Conservation (phyloP, 1,140 invertebrate genomes). For the Mactra quadrangularis region DNA sequence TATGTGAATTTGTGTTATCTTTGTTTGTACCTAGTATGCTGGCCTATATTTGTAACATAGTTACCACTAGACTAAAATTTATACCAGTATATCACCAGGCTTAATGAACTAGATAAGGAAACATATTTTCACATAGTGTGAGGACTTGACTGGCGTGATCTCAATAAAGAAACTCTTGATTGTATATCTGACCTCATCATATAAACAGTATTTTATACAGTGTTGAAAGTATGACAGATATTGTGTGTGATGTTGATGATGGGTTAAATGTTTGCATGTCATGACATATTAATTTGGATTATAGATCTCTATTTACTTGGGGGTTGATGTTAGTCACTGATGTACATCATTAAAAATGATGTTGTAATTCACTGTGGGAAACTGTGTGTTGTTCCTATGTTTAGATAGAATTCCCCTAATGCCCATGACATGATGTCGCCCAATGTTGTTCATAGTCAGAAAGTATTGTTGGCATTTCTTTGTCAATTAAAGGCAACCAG, state of each 20-base stretch:
- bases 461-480: no score
- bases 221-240: constrained; percentile 42
- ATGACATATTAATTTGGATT: background rate
- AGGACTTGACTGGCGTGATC: constrained; percentile 27
- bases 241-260: constrained; percentile 7
- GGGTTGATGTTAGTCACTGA: background rate
- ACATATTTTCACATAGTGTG: constrained; percentile 28
- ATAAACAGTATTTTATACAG: constrained; percentile 50
- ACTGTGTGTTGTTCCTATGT: no score
- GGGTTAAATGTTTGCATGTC: constrained; percentile 1
- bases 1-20: constrained; percentile 36
- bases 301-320: background rate
- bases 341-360: background rate
- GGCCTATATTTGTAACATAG: no score
- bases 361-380: no score
- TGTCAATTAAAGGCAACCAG: no score
- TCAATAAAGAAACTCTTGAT: constrained; percentile 32
- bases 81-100: no score
- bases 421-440: no score
- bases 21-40: no score
- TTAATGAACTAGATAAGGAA: background rate
- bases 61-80: no score
- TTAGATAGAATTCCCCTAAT: no score
- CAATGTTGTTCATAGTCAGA: no score
- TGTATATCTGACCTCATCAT: constrained; percentile 3